These are phyloP conservation scores for Sarcophilus harrisii DNA, from an alignment of 2,797 vertebrate species.

Conservation along the genomic window DNA sequence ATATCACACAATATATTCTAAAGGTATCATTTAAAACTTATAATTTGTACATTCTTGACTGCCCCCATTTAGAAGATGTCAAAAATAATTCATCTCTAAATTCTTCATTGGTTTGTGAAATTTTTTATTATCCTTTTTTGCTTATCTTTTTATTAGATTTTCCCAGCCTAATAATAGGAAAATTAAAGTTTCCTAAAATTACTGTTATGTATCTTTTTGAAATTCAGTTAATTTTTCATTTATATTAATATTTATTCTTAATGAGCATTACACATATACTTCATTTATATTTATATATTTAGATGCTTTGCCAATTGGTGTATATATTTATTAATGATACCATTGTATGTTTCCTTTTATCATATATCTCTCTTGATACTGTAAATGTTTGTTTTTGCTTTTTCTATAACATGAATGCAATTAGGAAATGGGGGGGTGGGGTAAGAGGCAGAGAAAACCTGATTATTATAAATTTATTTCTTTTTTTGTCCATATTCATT, in stretches of 20 bases:
- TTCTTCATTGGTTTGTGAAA: not conserved
- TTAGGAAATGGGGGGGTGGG: not conserved
- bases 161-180: not conserved
- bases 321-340: not conserved
- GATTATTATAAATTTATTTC: not conserved
- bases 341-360: not conserved
- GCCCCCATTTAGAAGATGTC: not conserved
- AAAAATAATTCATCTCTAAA: not conserved
- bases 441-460: not conserved
- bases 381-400: not conserved
- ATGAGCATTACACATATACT: not conserved
- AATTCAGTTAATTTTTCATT: not conserved
- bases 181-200: not conserved
- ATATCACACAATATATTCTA: too few species aligned
- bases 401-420: not conserved
- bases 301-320: not conserved
- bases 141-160: not conserved
- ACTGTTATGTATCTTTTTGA: constrained; percentile 15
- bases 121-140: not conserved
- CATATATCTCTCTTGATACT: not conserved
- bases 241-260: not conserved
- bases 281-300: not conserved
- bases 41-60: not conserved
- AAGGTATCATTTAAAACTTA: not conserved
- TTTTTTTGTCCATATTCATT: not conserved